A percentile compares a stretch with the other conserved stretches of the same genome.
These are phyloP conservation scores for Trachelus iudaicus DNA, from an alignment of 2,888 invertebrate species.

Conservation along the genomic window DNA sequence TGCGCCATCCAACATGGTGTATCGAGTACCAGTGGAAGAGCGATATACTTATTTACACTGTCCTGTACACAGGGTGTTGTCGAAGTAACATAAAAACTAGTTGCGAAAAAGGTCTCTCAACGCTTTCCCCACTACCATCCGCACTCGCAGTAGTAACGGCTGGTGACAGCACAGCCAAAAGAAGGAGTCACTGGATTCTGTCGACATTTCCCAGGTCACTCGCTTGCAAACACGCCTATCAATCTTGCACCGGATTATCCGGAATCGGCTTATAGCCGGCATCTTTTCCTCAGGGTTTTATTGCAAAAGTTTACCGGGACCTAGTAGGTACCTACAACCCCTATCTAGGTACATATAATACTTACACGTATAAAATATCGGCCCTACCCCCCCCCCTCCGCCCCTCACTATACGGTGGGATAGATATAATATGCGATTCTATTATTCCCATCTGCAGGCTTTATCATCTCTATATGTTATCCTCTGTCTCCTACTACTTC, in stretches of 20 bases:
- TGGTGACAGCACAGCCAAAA: neutral
- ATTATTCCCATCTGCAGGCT: slow-evolving; percentile 26
- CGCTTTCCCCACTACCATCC: neutral
- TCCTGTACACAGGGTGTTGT: neutral
- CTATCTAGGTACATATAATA: neutral
- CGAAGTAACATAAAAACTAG: neutral
- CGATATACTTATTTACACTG: neutral
- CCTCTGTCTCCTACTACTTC: neutral
- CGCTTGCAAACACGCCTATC: slow-evolving; percentile 16
- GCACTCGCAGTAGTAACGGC: neutral
- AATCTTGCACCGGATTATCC: slow-evolving; percentile 38
- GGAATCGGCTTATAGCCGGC: slow-evolving; percentile 23
- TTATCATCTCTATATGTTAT: neutral
- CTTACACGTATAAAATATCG: neutral
- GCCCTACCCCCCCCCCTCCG: no score
- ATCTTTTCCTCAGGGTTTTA: slow-evolving; percentile 20
- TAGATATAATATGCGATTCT: slow-evolving; percentile 30
- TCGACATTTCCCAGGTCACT: neutral
- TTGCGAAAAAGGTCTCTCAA: neutral
- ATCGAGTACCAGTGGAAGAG: neutral
- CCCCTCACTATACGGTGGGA: neutral
- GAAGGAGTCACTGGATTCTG: neutral
- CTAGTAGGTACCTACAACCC: neutral
- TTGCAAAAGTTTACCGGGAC: slow-evolving; percentile 36
- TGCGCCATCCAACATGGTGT: neutral